These are phyloP conservation scores for Isoperla grammatica DNA, from an alignment of 2,888 invertebrate species.

Conservation along the genomic window DNA sequence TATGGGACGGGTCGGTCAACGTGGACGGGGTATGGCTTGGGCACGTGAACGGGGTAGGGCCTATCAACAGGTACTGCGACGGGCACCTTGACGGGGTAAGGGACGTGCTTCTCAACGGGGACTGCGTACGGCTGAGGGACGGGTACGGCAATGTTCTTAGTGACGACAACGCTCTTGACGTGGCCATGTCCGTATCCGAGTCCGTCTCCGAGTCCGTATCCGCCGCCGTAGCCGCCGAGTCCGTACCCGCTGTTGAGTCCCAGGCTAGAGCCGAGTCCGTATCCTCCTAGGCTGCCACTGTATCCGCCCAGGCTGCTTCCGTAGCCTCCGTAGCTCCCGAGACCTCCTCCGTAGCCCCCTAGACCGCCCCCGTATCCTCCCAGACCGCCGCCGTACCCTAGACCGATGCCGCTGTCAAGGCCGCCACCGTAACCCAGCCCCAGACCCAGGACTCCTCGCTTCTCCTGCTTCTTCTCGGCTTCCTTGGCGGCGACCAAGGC, in stretches of 20 bases:
- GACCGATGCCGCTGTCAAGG: conserved; percentile 51
- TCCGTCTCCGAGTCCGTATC: conserved; percentile 4
- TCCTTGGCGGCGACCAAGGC: conserved; percentile 35
- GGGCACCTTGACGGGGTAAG: conserved; percentile 36
- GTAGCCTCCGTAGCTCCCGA: conserved; percentile 3
- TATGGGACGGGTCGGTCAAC: conserved; percentile 36
- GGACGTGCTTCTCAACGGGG: conserved; percentile 34
- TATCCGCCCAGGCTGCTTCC: neutral
- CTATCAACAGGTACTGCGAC: conserved; percentile 36
- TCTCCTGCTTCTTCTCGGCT: conserved; percentile 14
- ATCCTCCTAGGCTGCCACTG: neutral
- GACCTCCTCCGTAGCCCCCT: conserved; percentile 34
- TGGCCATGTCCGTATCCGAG: conserved; percentile 4
- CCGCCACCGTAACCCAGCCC: conserved; percentile 31
- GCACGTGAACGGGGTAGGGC: conserved; percentile 36
- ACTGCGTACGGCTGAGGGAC: conserved; percentile 37
- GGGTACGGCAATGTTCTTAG: conserved; percentile 33
- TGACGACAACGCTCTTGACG: conserved; percentile 32
- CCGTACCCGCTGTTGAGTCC: neutral
- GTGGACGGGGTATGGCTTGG: conserved; percentile 36
- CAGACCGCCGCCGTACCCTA: conserved; percentile 47
- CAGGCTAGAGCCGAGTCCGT: neutral
- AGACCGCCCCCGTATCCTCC: conserved; percentile 38
- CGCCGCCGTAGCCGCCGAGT: conserved; percentile 1
- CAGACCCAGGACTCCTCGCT: conserved; percentile 11